Base-by-base conservation (phyloP, 2,797 vertebrate species). In the Schizopygopsis malacanthus region DNA sequence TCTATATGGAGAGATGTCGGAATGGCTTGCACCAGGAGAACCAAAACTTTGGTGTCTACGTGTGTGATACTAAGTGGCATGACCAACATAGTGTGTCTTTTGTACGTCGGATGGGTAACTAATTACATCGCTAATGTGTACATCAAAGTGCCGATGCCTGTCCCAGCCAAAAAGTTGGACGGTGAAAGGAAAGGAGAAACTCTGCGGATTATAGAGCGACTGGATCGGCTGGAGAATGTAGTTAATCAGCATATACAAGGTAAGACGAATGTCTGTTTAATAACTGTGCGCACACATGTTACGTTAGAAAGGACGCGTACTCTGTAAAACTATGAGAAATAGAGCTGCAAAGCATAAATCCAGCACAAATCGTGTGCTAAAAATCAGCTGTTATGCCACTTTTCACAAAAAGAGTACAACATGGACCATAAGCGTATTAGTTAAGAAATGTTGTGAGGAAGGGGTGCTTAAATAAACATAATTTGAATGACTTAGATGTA, bases 31-130 rank as follows among this genome's bases (percentile, higher is more conserved):
- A 97, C 97, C 94, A 98, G 98, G 95, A 99, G 98, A 96, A 98
- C 97, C 95, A 99, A 99, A 97, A 98, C 98, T 97, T 97, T 99
- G 94, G 97, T 99, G 95, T 99, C 98, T 93, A 98, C 98, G 92
- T 99, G 98, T 94, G 98, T 99, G 93, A 99, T 99, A 93, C 93
- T 99, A 93, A 99, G 98, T 91, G 98, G 98, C 90, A 98, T 99
- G 97, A 99, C 97, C 95, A 99, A 99, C 93, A 98, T 99, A 88
- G 95, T 98, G 83, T 99, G 98, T 91, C 94, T 99, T 92, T 95
- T 99, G 71, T 99, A 99, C 90, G 97, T 99, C 93, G 98, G 98
- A 90, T 99, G 98, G 98, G 97, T 99, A 37, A 99, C 97, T 92
- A 99, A 99, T 93, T 99, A 99, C 94, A 97, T 99, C 88, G 98